A percentile compares a stretch with the other conserved stretches of the same genome.
These are phyloP conservation scores for Esox lucius DNA, from an alignment of 2,797 vertebrate genomes.

Conservation along the genomic window DNA sequence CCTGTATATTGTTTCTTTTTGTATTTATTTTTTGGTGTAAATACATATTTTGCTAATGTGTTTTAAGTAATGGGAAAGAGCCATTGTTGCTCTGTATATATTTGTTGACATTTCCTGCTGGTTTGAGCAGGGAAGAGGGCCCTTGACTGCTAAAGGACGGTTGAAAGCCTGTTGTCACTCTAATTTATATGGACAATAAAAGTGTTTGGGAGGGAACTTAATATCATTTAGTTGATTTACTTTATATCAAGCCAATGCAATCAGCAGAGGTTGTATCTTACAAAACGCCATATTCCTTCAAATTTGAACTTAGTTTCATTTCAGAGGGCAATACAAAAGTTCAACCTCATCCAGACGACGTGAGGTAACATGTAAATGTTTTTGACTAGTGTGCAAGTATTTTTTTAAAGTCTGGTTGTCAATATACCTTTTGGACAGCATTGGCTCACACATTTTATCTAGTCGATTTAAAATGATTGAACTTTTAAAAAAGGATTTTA, in stretches of 20 bases:
- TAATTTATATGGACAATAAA: constrained; percentile 33
- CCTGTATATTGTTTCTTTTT: constrained; percentile 66
- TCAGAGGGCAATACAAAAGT: constrained; percentile 66
- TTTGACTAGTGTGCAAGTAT: constrained; percentile 30
- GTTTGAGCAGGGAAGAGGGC: constrained; percentile 42
- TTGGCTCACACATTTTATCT: constrained; percentile 49
- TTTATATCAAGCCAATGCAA: constrained; percentile 54
- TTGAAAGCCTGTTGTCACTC: constrained; percentile 34
- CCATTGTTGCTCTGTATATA: constrained; percentile 69
- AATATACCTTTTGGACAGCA: constrained; percentile 38
- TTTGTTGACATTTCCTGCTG: constrained; percentile 50
- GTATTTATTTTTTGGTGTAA: constrained; percentile 76
- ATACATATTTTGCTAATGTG: constrained; percentile 70
- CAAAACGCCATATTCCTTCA: constrained; percentile 65
- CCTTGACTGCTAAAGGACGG: constrained; percentile 47
- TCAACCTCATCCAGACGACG: constrained; percentile 44
- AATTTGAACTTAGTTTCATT: constrained; percentile 49
- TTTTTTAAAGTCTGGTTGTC: constrained; percentile 61
- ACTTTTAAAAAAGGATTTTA: constrained; percentile 52
- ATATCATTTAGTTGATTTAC: constrained; percentile 36
- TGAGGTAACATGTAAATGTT: constrained; percentile 22
- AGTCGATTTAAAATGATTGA: constrained; percentile 52
- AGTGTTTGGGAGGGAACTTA: constrained; percentile 15
- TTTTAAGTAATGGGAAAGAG: constrained; percentile 40
- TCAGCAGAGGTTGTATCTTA: constrained; percentile 59